Conservation (phyloP, 2,888 invertebrate species). For the Ophioninae sp. region DNA sequence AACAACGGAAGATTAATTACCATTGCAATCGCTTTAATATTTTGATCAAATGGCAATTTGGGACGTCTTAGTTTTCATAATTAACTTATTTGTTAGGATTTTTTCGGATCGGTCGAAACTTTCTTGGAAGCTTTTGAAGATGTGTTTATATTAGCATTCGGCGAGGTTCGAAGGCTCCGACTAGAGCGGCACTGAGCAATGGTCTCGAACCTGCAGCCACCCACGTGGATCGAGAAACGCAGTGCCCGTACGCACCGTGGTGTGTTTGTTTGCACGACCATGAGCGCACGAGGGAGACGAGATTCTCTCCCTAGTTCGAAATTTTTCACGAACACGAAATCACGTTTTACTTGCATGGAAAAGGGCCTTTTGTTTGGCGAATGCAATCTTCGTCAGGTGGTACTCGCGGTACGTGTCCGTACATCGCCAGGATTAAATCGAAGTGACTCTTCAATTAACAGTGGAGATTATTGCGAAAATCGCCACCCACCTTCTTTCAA, state of each 20-base stretch:
- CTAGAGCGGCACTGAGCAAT: constrained; percentile 64
- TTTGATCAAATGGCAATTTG: neutral
- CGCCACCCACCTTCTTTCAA: neutral
- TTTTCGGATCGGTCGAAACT: neutral
- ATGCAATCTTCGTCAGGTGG: constrained; percentile 42
- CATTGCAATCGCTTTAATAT: neutral
- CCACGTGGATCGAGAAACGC: constrained; percentile 70
- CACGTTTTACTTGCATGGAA: constrained; percentile 16
- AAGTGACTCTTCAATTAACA: neutral
- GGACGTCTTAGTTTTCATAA: neutral
- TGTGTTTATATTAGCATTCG: constrained; percentile 35
- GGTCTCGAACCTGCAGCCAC: constrained; percentile 69
- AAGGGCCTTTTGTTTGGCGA: constrained; percentile 37
- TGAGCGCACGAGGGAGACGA: constrained; percentile 3
- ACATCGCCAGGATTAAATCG: neutral
- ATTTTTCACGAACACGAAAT: constrained; percentile 44
- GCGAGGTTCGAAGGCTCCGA: constrained; percentile 34
- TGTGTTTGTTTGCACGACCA: constrained; percentile 56
- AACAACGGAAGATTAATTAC: neutral
- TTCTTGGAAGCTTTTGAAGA: constrained; percentile 35
- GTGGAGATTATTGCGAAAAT: neutral
- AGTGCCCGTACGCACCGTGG: constrained; percentile 50
- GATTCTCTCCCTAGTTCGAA: neutral
- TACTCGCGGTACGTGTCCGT: constrained; percentile 1
- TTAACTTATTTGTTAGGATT: neutral